A percentile compares a stretch with the other conserved stretches of the same genome.
These are phyloP conservation scores for Apotomis capreana DNA, from an alignment of 2,888 invertebrate genomes.

Conservation along the genomic window DNA sequence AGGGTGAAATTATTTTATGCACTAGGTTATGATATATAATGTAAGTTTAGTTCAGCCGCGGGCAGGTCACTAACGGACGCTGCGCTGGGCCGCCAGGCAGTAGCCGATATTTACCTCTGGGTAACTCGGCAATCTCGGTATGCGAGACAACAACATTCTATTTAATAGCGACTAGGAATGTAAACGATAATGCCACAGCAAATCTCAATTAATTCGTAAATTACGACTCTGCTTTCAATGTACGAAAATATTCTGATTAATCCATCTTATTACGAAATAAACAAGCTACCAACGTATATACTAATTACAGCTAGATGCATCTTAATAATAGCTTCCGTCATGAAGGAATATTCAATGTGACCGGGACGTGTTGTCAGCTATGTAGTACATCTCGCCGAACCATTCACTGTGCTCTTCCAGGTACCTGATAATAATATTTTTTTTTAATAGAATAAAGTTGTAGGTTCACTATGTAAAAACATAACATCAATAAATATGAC, in stretches of 20 bases:
- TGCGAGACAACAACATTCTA: too few species aligned
- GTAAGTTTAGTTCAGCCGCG: too few species aligned
- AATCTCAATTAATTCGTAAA: neutral
- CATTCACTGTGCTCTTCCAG: conserved; percentile 91
- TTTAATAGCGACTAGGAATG: neutral
- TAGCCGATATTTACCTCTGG: too few species aligned
- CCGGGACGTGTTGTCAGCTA: conserved; percentile 75
- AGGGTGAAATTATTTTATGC: too few species aligned
- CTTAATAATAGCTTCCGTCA: neutral
- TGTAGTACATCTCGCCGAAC: conserved; percentile 90
- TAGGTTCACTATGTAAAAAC: too few species aligned
- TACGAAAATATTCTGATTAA: neutral
- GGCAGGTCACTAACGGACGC: too few species aligned
- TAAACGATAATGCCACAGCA: neutral
- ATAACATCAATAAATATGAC: neutral
- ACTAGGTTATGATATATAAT: too few species aligned
- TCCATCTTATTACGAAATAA: neutral
- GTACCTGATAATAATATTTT: conserved; percentile 79
- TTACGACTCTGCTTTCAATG: neutral
- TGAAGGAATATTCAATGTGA: conserved; percentile 55
- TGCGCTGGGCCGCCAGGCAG: too few species aligned
- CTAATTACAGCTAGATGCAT: neutral
- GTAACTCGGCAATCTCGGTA: too few species aligned
- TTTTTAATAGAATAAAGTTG: neutral
- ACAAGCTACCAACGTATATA: conserved; percentile 5